phyloP scores from a whole-genome alignment of 2,797 vertebrate species.

The Nyctalus aviator region DNA sequence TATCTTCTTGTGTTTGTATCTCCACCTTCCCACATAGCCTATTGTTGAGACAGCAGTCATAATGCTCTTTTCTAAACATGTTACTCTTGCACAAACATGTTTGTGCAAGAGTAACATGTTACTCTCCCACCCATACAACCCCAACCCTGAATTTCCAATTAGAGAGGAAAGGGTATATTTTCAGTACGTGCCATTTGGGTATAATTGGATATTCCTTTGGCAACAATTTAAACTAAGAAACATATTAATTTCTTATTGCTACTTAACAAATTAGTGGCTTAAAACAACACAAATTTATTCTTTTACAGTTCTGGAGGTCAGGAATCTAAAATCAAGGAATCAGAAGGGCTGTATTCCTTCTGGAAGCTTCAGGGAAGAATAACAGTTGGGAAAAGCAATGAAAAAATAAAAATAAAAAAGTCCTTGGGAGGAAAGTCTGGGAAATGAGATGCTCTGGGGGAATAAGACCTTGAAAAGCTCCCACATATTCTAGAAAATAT shows the following conservation, averaged over 20 bases:
- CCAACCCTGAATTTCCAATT: neutral
- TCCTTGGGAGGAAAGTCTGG: neutral
- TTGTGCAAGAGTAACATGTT: too few species aligned
- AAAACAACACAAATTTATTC: neutral
- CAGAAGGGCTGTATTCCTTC: neutral
- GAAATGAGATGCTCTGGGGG: neutral
- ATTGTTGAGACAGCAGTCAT: neutral
- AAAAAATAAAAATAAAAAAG: neutral
- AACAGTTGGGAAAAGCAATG: neutral
- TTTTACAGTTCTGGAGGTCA: neutral
- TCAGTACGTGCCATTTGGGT: neutral
- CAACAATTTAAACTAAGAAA: neutral
- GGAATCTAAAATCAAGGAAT: neutral
- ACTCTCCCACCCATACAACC: neutral
- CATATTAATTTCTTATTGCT: neutral
- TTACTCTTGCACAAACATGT: neutral
- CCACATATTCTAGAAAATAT: neutral
- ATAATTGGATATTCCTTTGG: neutral
- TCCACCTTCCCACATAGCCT: neutral
- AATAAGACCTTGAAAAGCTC: neutral
- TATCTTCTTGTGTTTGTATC: neutral
- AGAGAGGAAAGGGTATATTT: neutral
- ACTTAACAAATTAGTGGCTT: neutral
- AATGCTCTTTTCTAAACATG: neutral
- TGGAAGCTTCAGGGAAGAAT: neutral